These are phyloP conservation scores for Malurus melanocephalus DNA, from an alignment of 2,113 vertebrate species.

Conservation along the genomic window DNA sequence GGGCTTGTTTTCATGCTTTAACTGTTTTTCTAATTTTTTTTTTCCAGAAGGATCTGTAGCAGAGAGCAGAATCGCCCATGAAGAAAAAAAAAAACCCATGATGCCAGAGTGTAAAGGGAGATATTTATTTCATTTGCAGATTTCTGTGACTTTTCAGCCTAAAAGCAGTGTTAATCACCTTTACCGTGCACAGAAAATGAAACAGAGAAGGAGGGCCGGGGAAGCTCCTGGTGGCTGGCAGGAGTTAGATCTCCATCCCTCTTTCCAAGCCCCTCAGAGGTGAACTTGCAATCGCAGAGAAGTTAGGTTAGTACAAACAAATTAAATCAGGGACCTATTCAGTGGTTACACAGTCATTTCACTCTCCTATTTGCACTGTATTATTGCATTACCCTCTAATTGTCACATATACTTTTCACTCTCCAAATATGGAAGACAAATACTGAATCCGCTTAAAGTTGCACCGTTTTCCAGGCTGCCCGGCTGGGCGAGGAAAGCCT, in stretches of 20 bases:
- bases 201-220: neutral
- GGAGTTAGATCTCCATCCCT: neutral
- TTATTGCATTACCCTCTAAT: slow-evolving; percentile 65
- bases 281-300: neutral
- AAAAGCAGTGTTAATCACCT: neutral
- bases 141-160: neutral
- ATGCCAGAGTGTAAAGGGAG: fast-evolving
- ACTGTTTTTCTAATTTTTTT: neutral
- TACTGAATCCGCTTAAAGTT: slow-evolving; percentile 19
- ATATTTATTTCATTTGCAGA: neutral
- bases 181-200: neutral
- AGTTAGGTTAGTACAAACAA: slow-evolving; percentile 43
- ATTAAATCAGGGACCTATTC: slow-evolving; percentile 23
- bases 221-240: neutral
- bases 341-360: slow-evolving; percentile 40
- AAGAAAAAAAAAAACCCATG: neutral
- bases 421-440: slow-evolving; percentile 64
- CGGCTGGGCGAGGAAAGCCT: neutral
- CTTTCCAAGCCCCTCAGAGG: neutral
- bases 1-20: neutral
- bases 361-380: slow-evolving; percentile 51
- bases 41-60: neutral
- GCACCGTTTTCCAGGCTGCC: neutral
- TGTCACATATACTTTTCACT: slow-evolving; percentile 48
- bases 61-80: neutral